A percentile compares a stretch with the other conserved stretches of the same genome.
phyloP scores from a whole-genome alignment of 2,113 vertebrate genomes.

The Zosterops hypoxanthus region DNA sequence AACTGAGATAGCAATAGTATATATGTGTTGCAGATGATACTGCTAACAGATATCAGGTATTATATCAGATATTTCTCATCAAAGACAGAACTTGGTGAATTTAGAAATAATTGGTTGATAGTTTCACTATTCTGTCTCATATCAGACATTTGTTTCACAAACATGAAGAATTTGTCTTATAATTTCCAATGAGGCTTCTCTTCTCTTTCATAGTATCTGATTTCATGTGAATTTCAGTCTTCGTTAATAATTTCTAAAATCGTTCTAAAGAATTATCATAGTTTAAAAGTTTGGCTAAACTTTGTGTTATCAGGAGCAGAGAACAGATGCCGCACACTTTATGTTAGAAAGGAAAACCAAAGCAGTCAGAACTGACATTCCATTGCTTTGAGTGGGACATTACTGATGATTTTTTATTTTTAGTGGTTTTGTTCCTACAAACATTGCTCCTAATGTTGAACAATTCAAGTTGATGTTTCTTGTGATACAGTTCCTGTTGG shows the following conservation, averaged over 20 bases:
- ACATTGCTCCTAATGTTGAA: not conserved
- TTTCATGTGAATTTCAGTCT: not conserved
- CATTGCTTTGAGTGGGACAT: not conserved
- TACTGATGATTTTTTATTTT: not conserved
- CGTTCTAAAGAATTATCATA: not conserved
- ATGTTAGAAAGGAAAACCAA: not conserved
- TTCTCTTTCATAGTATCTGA: conserved; percentile 31
- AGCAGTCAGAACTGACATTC: not conserved
- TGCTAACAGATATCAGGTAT: conserved; percentile 9
- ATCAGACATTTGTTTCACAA: conserved; percentile 36
- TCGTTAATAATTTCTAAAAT: not conserved
- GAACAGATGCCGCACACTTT: not conserved
- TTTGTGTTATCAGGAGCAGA: not conserved
- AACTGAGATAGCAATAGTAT: not conserved
- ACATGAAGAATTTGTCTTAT: conserved; percentile 34
- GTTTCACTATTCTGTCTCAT: conserved; percentile 43
- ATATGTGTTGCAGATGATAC: conserved; percentile 18
- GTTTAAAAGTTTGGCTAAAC: conserved; percentile 29
- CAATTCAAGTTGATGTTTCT: not conserved
- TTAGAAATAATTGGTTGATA: conserved; percentile 43
- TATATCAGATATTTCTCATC: conserved; percentile 38
- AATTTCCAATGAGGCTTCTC: conserved; percentile 36
- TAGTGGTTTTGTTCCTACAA: not conserved
- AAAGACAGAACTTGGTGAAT: conserved; percentile 22
- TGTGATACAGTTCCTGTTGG: not conserved